Base-by-base conservation (phyloP, 2,888 invertebrate genomes). In the Cosmia pyralina region DNA sequence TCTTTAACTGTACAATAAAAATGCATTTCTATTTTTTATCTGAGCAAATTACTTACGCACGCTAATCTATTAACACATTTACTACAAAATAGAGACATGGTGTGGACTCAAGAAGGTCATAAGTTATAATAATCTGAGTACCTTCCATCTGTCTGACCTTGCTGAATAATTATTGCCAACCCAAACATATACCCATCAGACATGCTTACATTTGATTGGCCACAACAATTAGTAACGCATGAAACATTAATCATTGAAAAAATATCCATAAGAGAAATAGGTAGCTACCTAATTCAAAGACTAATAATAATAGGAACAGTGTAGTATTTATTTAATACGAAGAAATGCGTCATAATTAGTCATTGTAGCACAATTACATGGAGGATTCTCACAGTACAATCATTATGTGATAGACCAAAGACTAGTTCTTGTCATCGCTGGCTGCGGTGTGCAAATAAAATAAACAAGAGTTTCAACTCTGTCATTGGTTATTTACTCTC, bases 331-430 rank as follows among this genome's bases (percentile, higher is more conserved):
- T 70, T 73, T 55, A 38, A 69, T 65, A 71, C 6, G 22, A 72
- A 84, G 67, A 83, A 72, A 74, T 81, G 70, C 28, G 72, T 84
- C 76, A 83, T 73, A 52, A 81, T 77, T 72, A 82, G 62, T 83
- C 79, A 86, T 85, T 82, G 74, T 86, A 69, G 79, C 69, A 77
- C 71, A 38, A 69, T 75, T 71, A 78, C 52, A 46, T 74, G 48
- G 65, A 48, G 50, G 13, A 63, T 84, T 86, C 85, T 75, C 86
- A 84, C 75, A 81, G 79, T 62, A 66, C 22, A 70, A 15, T 58
- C 38, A 78, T 82, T 82, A 86, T 73, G 70, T 83, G 78, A 81
- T 50, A 77, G 28, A 64, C 69, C 68, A 60, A 44, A 59, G 28
- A 63, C 60, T 55, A 57, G 38, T 60, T 85, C 77, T 80, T 78